Conservation (phyloP, 2,113 vertebrate species). For the Indicator indicator region DNA sequence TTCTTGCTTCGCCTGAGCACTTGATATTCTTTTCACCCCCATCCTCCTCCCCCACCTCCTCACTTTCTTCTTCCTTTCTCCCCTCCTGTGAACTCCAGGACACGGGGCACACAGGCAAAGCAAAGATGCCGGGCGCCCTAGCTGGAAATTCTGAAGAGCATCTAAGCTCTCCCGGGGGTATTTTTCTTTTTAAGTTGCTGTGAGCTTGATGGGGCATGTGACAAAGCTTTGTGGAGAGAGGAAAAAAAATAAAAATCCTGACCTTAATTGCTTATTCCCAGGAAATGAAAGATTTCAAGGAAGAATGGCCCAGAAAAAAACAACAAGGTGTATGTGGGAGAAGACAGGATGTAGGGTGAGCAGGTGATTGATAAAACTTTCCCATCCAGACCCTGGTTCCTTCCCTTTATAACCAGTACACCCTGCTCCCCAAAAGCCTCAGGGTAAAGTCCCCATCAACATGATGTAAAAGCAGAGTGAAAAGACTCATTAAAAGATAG, state of each 20-base stretch:
- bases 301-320: not conserved
- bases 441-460: not conserved
- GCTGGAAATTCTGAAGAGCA: slow-evolving; percentile 56
- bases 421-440: not conserved
- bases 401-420: accelerated
- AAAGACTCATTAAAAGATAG: not conserved
- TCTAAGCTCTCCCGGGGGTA: slow-evolving; percentile 56
- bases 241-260: not conserved
- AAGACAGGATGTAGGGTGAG: not conserved
- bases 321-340: accelerated
- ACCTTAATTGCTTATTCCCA: slow-evolving; percentile 55
- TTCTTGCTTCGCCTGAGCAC: slow-evolving; percentile 5
- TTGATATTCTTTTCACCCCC: slow-evolving; percentile 7
- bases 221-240: slow-evolving; percentile 70
- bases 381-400: not conserved
- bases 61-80: slow-evolving; percentile 41
- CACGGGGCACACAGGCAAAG: slow-evolving; percentile 39
- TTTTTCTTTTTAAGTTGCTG: slow-evolving; percentile 70
- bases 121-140: slow-evolving; percentile 4
- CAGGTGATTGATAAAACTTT: slow-evolving; percentile 21
- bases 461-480: not conserved
- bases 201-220: slow-evolving; percentile 78
- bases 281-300: slow-evolving; percentile 43
- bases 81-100: slow-evolving; percentile 53
- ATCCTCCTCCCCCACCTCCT: slow-evolving; percentile 30